phyloP scores from a whole-genome alignment of 2,113 vertebrate species.

The Ornithorhynchus anatinus region DNA sequence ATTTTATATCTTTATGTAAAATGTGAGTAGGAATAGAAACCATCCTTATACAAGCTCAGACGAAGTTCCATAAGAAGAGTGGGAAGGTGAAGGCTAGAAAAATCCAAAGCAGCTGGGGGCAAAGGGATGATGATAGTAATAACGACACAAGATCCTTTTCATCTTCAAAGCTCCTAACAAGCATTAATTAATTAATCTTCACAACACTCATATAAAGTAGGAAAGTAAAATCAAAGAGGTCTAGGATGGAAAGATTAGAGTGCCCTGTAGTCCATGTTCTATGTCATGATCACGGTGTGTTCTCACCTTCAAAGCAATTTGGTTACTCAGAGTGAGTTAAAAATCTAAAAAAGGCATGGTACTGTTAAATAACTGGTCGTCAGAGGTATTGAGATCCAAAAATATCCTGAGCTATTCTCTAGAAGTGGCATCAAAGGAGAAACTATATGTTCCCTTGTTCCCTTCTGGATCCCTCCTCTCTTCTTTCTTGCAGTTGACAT shows the following conservation, averaged over 20 bases:
- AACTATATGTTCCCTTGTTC: too few species aligned
- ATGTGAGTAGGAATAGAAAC: background rate
- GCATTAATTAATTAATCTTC: slow-evolving; percentile 41
- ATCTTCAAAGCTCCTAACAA: slow-evolving; percentile 42
- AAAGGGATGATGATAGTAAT: background rate
- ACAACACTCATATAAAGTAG: background rate
- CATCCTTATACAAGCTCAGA: background rate
- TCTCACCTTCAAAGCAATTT: too few species aligned
- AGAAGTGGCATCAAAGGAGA: too few species aligned
- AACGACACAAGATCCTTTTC: slow-evolving; percentile 4
- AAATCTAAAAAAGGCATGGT: too few species aligned
- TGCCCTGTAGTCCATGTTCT: background rate
- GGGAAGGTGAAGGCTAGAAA: background rate
- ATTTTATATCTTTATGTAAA: background rate
- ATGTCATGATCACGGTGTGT: too few species aligned
- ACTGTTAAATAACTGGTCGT: too few species aligned
- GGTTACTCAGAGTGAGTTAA: too few species aligned
- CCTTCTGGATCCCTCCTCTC: too few species aligned
- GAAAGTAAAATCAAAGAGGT: slow-evolving; percentile 26
- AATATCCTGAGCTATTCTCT: too few species aligned
- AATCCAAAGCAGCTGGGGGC: background rate
- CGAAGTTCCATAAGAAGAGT: background rate
- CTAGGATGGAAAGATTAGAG: background rate
- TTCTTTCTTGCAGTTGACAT: too few species aligned
- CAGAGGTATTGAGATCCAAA: too few species aligned